These are phyloP conservation scores for Phenganax subtilis DNA, from an alignment of 92 coral and sea anemone species.

Conservation along the genomic window DNA sequence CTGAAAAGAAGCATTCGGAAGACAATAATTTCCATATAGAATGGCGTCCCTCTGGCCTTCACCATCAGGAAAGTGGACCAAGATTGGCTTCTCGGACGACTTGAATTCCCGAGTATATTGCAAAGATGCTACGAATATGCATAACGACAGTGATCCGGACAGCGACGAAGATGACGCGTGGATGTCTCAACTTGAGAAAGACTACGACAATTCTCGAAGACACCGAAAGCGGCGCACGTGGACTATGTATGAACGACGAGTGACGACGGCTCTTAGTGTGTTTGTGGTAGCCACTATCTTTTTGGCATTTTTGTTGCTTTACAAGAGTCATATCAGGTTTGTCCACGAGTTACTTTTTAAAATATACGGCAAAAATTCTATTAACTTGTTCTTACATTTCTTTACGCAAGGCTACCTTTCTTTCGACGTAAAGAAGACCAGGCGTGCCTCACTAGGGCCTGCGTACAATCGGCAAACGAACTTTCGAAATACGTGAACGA, in stretches of 20 bases:
- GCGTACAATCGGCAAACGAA: constrained; percentile 78
- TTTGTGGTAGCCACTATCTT: constrained; percentile 58
- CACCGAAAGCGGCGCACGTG: constrained; percentile 64
- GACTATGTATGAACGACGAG: constrained; percentile 68
- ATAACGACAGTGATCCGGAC: constrained; percentile 50
- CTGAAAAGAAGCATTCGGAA: not conserved
- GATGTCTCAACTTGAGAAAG: constrained; percentile 89
- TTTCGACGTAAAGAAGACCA: constrained; percentile 23
- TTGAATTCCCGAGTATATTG: constrained; percentile 21
- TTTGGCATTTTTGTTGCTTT: constrained; percentile 60
- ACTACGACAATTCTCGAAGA: constrained; percentile 78
- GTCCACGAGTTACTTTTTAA: constrained; percentile 19
- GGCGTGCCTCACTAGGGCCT: constrained; percentile 70
- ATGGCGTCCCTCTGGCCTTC: constrained; percentile 38
- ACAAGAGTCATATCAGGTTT: constrained; percentile 43
- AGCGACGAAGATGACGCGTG: constrained; percentile 98
- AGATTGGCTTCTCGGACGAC: constrained; percentile 37
- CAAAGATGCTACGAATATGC: constrained; percentile 33
- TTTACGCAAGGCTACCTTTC: constrained; percentile 16
- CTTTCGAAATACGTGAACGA: constrained; percentile 72
- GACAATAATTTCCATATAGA: not conserved
- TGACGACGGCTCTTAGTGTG: constrained; percentile 59
- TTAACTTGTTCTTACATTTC: too few relatives aligned
- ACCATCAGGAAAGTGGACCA: constrained; percentile 37
- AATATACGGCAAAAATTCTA: too few relatives aligned